Evolutionary conservation across 2,797 vertebrate genomes (phyloP).

Genomic region (Crocodylus rhombifer): DNA sequence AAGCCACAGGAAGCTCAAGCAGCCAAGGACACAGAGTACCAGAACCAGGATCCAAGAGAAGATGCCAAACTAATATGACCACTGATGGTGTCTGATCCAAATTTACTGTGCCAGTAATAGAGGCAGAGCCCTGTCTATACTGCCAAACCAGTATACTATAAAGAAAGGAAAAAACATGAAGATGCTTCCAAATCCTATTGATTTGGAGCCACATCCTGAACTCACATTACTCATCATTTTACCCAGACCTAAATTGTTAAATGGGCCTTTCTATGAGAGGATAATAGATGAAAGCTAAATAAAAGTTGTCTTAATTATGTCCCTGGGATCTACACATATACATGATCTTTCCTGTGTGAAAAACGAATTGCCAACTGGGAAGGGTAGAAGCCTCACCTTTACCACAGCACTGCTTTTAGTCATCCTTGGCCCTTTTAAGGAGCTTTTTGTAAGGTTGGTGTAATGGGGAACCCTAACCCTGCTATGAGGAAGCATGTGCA

Average conservation of each 20-base stretch:
- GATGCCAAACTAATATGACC: background rate
- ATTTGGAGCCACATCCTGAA: background rate
- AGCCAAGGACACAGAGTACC: background rate
- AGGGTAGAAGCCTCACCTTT: background rate
- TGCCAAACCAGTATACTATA: background rate
- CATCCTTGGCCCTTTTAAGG: background rate
- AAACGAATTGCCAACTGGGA: fast-evolving
- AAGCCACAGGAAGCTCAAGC: background rate
- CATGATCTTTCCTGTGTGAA: background rate
- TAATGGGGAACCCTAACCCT: too few species aligned
- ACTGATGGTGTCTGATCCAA: too few species aligned
- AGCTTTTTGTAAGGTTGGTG: background rate
- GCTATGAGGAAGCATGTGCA: too few species aligned
- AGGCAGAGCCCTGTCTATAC: background rate
- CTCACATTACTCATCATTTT: background rate
- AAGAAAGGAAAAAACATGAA: background rate
- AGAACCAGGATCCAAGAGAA: background rate
- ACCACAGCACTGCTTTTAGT: background rate
- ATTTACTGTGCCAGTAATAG: fast-evolving
- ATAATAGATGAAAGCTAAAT: background rate
- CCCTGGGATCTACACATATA: background rate
- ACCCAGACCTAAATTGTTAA: background rate
- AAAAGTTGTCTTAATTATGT: fast-evolving
- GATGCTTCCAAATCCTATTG: background rate
- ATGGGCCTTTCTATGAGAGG: fast-evolving